phyloP scores from a whole-genome alignment of 2,797 vertebrate species.

The Gorsachius magnificus region DNA sequence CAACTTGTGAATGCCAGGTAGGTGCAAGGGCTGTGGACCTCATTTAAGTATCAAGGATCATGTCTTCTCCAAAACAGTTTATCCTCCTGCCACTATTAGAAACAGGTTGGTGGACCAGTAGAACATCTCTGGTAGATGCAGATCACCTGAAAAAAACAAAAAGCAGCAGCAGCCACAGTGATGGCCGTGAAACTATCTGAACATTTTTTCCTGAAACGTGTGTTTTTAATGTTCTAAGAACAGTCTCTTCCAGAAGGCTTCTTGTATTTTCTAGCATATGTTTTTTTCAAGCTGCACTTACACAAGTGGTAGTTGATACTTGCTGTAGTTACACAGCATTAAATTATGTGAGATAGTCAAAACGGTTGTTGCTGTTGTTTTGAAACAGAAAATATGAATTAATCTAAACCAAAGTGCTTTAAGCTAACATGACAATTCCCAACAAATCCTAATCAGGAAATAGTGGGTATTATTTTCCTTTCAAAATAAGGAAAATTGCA shows the following conservation, averaged over 20 bases:
- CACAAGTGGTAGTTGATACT: not conserved
- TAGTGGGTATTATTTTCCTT: not conserved
- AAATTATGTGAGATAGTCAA: not conserved
- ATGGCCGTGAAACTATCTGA: not conserved
- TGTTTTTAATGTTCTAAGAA: not conserved
- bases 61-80: not conserved
- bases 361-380: not conserved
- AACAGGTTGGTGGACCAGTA: not conserved
- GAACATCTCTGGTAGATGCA: not conserved
- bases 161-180: not conserved
- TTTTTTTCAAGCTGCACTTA: not conserved
- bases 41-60: not conserved
- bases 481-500: not conserved
- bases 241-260: not conserved
- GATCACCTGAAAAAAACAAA: not conserved
- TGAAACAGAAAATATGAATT: not conserved
- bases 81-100: not conserved
- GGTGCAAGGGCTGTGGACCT: not conserved
- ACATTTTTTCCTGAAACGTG: not conserved
- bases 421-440: not conserved
- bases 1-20: not conserved
- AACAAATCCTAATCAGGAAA: not conserved
- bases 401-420: not conserved
- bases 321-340: not conserved
- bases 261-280: not conserved